Evolutionary conservation across 2,888 invertebrate species (phyloP), one percentile per base, ranked within the genome.

Genomic region (Eristalis arbustorum): DNA sequence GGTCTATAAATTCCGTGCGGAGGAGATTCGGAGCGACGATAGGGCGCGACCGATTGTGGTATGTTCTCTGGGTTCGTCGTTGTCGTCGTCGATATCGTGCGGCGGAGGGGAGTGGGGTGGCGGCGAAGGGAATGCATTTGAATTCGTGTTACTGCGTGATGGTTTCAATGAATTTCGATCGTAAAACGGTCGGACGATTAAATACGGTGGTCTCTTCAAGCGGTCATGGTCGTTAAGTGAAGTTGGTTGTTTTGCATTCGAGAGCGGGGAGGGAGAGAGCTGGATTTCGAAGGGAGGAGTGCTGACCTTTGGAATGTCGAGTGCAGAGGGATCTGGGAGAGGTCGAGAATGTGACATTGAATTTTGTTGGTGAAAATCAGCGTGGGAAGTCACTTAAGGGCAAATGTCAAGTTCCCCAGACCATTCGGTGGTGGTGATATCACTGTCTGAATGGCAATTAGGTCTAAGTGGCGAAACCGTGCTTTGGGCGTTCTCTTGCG

Each of bases 11-110:
- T 69, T 77, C 25, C 40, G 31, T 31, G 8, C 31, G 8, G 18
- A 49, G n/a, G 2, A 63, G 69, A 77, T 77, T 64, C 40, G 14
- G 14, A 34, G 10, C 18, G 23, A 0, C 37, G 71, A 78, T 78
- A 78, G 77, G 71, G 71, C n/a, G 49, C 49, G 42, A 18, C 42
- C 42, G 42, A 42, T 42, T 42, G n/a, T 42, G 42, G 6, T 10
- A 10, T 31, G 31, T n/a, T n/a, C n/a, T n/a, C 6, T 31, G 31
- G 3, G 31, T 2, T 31, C 5, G 10, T 6, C 8, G 49, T 49
- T 18, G 18, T 6, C 18, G 49, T 18, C 18, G n/a, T 2, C 49
- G 49, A 49, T 49, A 8, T n/a, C 3, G 37, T n/a, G n/a, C 0
- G 2, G 18, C n/a, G n/a, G n/a, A 2, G 5, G 42, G 3, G 14